phyloP scores from a whole-genome alignment of 2,113 vertebrate genomes.

The Pteruthius melanotis region DNA sequence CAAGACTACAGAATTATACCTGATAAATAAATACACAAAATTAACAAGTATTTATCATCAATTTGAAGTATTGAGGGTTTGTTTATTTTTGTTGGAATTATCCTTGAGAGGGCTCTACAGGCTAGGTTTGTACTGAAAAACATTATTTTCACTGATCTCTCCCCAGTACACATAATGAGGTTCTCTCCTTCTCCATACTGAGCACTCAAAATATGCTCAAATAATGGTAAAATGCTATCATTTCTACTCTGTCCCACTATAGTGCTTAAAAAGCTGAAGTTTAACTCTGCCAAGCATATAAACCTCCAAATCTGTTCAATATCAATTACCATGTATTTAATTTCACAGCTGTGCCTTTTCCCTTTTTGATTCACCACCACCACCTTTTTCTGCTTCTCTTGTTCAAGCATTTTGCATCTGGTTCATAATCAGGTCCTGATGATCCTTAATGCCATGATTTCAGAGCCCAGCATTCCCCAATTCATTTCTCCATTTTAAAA shows the following conservation, averaged over 20 bases:
- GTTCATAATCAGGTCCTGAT: neutral
- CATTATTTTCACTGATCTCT: neutral
- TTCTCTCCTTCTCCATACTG: neutral
- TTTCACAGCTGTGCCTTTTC: constrained; percentile 7
- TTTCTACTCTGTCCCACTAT: neutral
- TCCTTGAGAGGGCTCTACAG: neutral
- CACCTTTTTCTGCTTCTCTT: neutral
- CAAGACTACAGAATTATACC: neutral
- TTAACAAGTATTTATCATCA: neutral
- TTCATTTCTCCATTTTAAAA: neutral
- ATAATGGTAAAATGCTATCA: neutral
- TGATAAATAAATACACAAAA: neutral
- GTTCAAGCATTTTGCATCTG: neutral
- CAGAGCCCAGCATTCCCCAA: neutral
- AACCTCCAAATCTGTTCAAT: neutral
- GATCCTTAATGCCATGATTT: constrained; percentile 30
- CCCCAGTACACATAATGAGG: neutral
- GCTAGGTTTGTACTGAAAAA: neutral
- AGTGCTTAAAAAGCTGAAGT: neutral
- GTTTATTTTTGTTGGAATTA: neutral
- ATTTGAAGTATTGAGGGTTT: neutral
- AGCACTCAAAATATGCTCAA: neutral
- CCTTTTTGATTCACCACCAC: neutral
- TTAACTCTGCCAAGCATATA: neutral
- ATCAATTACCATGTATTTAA: constrained; percentile 20